Evolutionary conservation across 1,140 invertebrate species (phyloP), one percentile per base, ranked within the genome.

Genomic region (Habropoda laboriosa): DNA sequence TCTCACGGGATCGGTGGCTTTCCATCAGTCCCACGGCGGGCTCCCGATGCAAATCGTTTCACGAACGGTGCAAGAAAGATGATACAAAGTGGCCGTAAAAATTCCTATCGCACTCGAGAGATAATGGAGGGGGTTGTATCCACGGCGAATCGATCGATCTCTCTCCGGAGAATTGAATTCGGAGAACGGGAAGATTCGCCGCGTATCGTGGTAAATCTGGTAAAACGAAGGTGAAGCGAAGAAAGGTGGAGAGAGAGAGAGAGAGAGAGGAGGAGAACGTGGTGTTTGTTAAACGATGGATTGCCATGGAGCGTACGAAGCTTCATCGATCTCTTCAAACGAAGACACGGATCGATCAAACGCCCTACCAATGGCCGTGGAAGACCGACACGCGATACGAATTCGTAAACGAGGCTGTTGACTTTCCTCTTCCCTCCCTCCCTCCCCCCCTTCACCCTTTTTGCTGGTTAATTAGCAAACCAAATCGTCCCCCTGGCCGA

Each of bases 31-130:
- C 55, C 79, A 81, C 66, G n/a, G 66, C 83, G 47, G 58, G 53
- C 45, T 21, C 35, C 27, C 67, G 30, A 57, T 85, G 76, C 79
- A 79, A 86, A 85, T 77, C 77, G 79, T 42, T 51, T 24, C 51
- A 38, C 45, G 80, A 63, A 85, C 79, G 53, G 27, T 51, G 68
- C 63, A 24, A 30, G 73, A 74, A 81, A 87, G 84, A 89, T 86
- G 82, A 75, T 79, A 83, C 82, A 82, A 88, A 88, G 74, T 85
- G 81, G 32, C 79, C 85, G 82, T 90, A 89, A 90, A 90, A 89
- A 84, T 90, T 85, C 74, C 82, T 84, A 89, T 89, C 85, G 83
- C 81, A 83, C 79, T 79, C 57, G 32, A 12, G 40, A 71, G 71
- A 66, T 71, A 74, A 71, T 57, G 78, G 45, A 61, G 68, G 60